Percentiles rank a stretch among this genome's conserved stretches.
These are phyloP conservation scores for Notodonta dromedarius DNA, from an alignment of 2,888 invertebrate species.

Conservation along the genomic window DNA sequence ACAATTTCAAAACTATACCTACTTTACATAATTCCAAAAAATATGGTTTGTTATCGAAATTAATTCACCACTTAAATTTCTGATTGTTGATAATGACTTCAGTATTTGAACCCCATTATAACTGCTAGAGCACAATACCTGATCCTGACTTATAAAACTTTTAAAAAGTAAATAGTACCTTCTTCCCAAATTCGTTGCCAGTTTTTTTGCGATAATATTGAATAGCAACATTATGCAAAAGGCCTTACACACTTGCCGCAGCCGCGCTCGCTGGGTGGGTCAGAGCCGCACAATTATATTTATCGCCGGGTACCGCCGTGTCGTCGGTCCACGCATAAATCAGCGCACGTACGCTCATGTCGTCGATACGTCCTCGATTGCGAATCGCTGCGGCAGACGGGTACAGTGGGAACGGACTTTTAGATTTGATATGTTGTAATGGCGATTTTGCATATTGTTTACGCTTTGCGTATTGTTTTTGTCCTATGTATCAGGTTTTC, in stretches of 20 bases:
- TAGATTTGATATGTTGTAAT: conserved; percentile 30
- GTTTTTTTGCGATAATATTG: not conserved
- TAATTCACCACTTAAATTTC: too few relatives aligned
- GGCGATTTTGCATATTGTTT: not conserved
- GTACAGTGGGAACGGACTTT: conserved; percentile 47
- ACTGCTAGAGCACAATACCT: too few relatives aligned
- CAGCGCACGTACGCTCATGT: conserved; percentile 55
- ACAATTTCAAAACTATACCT: too few relatives aligned
- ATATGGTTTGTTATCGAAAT: too few relatives aligned
- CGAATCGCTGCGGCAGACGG: conserved; percentile 37
- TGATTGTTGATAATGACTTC: too few relatives aligned
- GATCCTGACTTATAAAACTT: too few relatives aligned
- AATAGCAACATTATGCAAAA: conserved; percentile 42
- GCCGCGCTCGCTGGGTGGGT: conserved; percentile 66
- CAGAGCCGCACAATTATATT: conserved; percentile 69
- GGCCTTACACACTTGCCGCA: conserved; percentile 60
- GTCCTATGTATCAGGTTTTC: too few relatives aligned
- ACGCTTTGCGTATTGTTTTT: not conserved
- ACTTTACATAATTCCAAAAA: too few relatives aligned
- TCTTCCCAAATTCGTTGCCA: too few relatives aligned
- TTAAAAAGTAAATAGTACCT: too few relatives aligned
- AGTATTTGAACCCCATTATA: too few relatives aligned
- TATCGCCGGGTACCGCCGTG: conserved; percentile 64
- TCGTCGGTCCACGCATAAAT: conserved; percentile 68
- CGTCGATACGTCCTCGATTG: conserved; percentile 52